These are phyloP conservation scores for Sthenelais limicola DNA, from an alignment of 2,888 invertebrate genomes.

Conservation along the genomic window DNA sequence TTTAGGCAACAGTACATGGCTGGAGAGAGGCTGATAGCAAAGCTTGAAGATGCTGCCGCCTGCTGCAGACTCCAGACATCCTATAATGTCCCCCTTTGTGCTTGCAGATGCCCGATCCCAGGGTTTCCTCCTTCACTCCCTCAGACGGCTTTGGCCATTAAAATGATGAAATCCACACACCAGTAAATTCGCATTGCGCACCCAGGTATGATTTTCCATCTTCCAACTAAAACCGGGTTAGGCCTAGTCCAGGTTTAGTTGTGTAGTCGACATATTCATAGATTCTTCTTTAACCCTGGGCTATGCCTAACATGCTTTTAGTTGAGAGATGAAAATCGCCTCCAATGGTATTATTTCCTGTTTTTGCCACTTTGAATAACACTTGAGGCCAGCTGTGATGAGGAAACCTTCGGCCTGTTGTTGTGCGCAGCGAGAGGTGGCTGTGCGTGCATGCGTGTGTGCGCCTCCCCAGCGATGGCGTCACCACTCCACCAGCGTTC, in stretches of 20 bases:
- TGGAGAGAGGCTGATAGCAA: slow-evolving; percentile 31
- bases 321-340: slow-evolving; percentile 39
- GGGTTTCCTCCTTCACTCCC: slow-evolving; percentile 39
- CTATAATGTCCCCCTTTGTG: slow-evolving; percentile 35
- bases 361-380: slow-evolving; percentile 39
- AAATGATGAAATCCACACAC: slow-evolving; percentile 40
- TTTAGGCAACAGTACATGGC: no score
- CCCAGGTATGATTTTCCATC: slow-evolving; percentile 40
- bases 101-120: slow-evolving; percentile 38
- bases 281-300: slow-evolving; percentile 34
- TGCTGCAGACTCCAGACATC: slow-evolving; percentile 30
- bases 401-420: slow-evolving; percentile 39
- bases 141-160: slow-evolving; percentile 39
- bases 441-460: slow-evolving; percentile 28
- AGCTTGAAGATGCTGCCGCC: slow-evolving; percentile 22
- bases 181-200: slow-evolving; percentile 36
- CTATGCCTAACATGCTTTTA: slow-evolving; percentile 39
- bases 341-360: slow-evolving; percentile 33
- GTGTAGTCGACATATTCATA: slow-evolving; percentile 34
- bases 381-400: slow-evolving; percentile 40
- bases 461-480: slow-evolving; percentile 6
- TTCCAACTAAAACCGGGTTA: slow-evolving; percentile 39
- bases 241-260: slow-evolving; percentile 40
- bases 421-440: slow-evolving; percentile 20
- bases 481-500: no score